A percentile compares a stretch with the other conserved stretches of the same genome.
phyloP scores from a whole-genome alignment of 2,113 vertebrate genomes.

The Paedocypris sp. region DNA sequence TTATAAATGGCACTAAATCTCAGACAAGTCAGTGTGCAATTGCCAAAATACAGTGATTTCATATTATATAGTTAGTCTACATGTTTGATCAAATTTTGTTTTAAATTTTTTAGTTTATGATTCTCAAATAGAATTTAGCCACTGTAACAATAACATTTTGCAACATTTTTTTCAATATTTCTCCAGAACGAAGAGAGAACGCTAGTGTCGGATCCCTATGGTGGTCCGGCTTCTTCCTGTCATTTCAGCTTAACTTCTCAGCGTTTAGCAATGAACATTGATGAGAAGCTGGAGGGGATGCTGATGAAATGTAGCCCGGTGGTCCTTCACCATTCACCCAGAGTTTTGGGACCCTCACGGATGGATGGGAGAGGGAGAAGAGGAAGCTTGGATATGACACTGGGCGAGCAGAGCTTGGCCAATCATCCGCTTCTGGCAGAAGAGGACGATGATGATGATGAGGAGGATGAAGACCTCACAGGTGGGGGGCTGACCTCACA shows the following conservation, averaged over 20 bases:
- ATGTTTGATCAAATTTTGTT: no score
- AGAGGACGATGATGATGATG: constrained; percentile 54
- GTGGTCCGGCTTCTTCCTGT: constrained; percentile 22
- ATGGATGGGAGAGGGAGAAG: constrained; percentile 67
- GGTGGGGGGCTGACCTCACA: constrained; percentile 77
- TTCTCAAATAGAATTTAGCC: no score
- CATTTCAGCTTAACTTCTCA: constrained; percentile 35
- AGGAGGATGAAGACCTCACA: constrained; percentile 70
- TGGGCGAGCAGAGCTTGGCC: constrained; percentile 76
- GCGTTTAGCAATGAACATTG: constrained; percentile 93
- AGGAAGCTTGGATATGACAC: constrained; percentile 62
- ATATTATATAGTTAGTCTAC: no score
- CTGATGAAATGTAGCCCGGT: constrained; percentile 87
- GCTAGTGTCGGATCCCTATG: constrained; percentile 29
- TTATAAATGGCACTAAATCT: no score
- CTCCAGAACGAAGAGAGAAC: not conserved
- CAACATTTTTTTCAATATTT: no score
- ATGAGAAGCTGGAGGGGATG: constrained; percentile 91
- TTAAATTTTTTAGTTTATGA: no score
- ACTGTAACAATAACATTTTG: no score
- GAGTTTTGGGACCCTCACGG: constrained; percentile 57
- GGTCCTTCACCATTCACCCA: constrained; percentile 67
- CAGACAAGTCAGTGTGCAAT: no score
- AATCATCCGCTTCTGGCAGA: constrained; percentile 81
- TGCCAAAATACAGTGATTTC: no score